phyloP scores from a whole-genome alignment of 2,113 vertebrate genomes.

The Peromyscus maniculatus region DNA sequence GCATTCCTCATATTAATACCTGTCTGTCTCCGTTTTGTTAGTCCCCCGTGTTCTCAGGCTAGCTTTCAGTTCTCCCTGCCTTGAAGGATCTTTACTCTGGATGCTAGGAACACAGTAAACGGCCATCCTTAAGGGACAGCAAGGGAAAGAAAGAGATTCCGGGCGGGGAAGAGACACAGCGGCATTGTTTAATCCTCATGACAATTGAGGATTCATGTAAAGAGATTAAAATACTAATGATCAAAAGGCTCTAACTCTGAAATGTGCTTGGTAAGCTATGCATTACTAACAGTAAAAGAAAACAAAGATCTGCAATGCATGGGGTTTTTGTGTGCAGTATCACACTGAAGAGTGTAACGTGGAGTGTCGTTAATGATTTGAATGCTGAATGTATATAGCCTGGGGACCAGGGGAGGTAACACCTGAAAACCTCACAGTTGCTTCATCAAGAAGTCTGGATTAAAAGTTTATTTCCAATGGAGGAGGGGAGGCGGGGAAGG shows the following conservation, averaged over 20 bases:
- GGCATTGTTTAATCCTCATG: background rate
- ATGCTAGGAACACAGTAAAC: background rate
- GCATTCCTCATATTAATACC: background rate
- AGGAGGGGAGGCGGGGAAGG: background rate
- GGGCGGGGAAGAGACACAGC: background rate
- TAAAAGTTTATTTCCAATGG: background rate
- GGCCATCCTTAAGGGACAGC: background rate
- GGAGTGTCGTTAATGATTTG: background rate
- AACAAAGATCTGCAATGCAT: background rate
- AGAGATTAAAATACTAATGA: background rate
- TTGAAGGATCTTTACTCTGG: background rate
- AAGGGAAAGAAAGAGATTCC: background rate
- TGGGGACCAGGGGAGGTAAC: fast-evolving
- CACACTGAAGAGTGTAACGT: background rate
- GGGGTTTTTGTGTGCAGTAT: background rate
- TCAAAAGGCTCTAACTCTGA: background rate
- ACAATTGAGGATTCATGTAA: background rate
- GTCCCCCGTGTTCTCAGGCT: background rate
- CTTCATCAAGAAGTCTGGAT: background rate
- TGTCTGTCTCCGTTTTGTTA: background rate
- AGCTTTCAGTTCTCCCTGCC: background rate
- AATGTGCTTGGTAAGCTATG: background rate
- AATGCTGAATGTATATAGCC: background rate
- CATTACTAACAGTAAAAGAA: background rate
- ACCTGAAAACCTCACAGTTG: background rate